Base-by-base conservation (phyloP, 1,140 invertebrate genomes). In the Drosophila bipectinata region DNA sequence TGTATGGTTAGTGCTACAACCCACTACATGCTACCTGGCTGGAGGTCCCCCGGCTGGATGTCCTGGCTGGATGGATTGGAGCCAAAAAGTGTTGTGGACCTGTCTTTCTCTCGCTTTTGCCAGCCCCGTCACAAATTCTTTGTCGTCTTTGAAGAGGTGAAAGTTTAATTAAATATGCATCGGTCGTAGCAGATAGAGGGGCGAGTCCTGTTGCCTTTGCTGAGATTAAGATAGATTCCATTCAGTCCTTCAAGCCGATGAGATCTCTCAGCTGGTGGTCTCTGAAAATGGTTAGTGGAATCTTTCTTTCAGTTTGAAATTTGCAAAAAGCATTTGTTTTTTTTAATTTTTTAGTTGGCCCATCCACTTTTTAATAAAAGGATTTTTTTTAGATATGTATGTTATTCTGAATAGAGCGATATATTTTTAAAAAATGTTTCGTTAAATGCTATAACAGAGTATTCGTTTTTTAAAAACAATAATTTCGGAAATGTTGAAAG, bases 141-240 rank as follows among this genome's bases (percentile, higher is more conserved):
- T 72, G 62, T 47, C 47, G 55, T 44, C 45, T 39, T 53, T 45
- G 59, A 62, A 75, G 71, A 79, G 80, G 76, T 77, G 80, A 84
- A 83, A 83, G 80, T 84, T 79, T 83, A 84, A 84, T 83, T 83
- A 76, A 84, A 83, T 84, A 84, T 83, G 79, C 79, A 79, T 83
- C 75, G 53, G 44, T 58, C 67, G 56, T 75, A 67, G 34, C n/a
- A 24, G 18, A 28, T 10, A 37, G 34, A 37, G 34, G 34, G 30
- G 54, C 48, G 32, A 56, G 66, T 54, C n/a, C 21, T 15, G 41
- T 15, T 44, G 15, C 34, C 34, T 15, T 44, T 10, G 18, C 44
- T 8, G 15, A 47, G 18, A 47, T 21, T 47, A 18, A 24, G 44
- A 21, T 12, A 24, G 15, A 47, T 18, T 47, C 14, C 41, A 7